Base-by-base conservation (phyloP, 1,140 invertebrate genomes). In the Drosophila micromelanica region DNA sequence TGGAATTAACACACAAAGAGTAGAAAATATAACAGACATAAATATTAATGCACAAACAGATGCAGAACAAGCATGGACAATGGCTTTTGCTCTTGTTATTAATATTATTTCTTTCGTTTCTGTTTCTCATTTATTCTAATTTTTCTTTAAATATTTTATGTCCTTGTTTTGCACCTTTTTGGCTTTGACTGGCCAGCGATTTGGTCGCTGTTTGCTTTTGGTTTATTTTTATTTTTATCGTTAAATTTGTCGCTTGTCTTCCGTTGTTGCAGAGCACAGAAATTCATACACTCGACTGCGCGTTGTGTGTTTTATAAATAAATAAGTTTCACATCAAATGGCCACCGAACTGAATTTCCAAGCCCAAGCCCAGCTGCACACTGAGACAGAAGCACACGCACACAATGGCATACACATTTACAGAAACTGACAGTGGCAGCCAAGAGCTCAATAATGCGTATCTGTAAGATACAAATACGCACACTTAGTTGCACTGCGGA, bases 281-380 rank as follows among this genome's bases (percentile, higher is more conserved):
- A 57, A 71, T 86, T 78, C 76, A 89, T 82, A 80, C 82, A 82
- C 78, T 87, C 68, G 84, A 82, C 75, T 87, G 82, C 75, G 76
- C 76, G 80, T 43, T 62, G 30, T 35, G 27, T 68, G 72, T 73
- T 89, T 86, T 87, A 89, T 76, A 89, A 86, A 87, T 79, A 89
- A 86, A 87, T 81, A 87, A 86, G 67, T 87, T 89, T 64, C 63
- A 73, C 70, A 57, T 73, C 48, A 68, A 73, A 73, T 56, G 35
- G 65, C 75, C 76, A 73, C 56, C 54, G 15, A 81, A 81, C 64
- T 84, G 49, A 72, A 79, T 76, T 73, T 76, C 69, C 46, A 51
- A 67, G 54, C 62, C 63, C 51, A 82, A 79, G 76, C 80, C 73
- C 48, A 86, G 69, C 45, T 74, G 54, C 59, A 55, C 48, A 56